A percentile compares a stretch with the other conserved stretches of the same genome.
Conservation (phyloP, 2,888 invertebrate genomes). For the Yponomeuta evonymella region DNA sequence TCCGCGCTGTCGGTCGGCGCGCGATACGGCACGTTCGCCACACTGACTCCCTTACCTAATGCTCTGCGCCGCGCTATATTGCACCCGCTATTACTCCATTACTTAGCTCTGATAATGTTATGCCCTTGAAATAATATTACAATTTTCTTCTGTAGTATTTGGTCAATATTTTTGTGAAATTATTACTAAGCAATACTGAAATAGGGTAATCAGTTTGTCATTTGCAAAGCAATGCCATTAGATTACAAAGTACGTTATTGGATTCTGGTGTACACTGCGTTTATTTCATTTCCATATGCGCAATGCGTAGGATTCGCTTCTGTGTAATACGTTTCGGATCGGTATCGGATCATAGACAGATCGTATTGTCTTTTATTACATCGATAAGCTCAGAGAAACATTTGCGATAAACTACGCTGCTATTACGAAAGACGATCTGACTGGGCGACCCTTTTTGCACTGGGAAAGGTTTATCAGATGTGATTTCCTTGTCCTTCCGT, state of each 20-base stretch:
- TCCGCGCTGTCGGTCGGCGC: neutral
- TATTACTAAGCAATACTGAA: neutral
- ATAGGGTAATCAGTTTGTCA: neutral
- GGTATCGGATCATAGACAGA: neutral
- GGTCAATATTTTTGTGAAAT: constrained; percentile 12
- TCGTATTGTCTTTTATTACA: neutral
- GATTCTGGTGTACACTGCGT: too few relatives aligned
- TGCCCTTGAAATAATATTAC: neutral
- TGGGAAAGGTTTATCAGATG: too few relatives aligned
- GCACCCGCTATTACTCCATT: neutral
- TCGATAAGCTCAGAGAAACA: neutral
- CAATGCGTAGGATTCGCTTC: neutral
- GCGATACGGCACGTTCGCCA: constrained; percentile 11
- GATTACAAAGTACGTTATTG: too few relatives aligned
- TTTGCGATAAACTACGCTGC: too few relatives aligned
- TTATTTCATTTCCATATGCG: neutral
- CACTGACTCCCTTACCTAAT: constrained; percentile 12
- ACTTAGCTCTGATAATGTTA: constrained; percentile 15
- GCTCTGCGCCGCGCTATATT: neutral
- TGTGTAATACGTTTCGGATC: neutral
- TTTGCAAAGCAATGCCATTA: neutral
- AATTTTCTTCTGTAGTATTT: constrained; percentile 18
- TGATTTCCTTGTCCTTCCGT: too few relatives aligned
- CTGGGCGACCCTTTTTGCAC: too few relatives aligned
- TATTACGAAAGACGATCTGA: too few relatives aligned